Evolutionary conservation across 2,113 vertebrate species (phyloP).

Genomic region (Chunga burmeisteri): DNA sequence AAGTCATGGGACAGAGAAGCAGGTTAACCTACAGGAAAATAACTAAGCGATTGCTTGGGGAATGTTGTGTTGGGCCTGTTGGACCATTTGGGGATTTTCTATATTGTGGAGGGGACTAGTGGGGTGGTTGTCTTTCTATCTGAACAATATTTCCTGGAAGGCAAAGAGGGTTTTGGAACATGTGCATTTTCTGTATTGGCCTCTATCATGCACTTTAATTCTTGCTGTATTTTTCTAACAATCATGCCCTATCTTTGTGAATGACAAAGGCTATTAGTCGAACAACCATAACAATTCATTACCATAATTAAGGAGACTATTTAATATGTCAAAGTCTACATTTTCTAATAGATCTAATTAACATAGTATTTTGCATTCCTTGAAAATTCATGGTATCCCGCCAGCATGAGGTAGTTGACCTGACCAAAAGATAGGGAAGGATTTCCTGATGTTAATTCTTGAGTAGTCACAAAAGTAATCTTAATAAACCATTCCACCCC

Average conservation of each 20-base stretch:
- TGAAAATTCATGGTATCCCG: not conserved
- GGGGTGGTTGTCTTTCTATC: not conserved
- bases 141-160: not conserved
- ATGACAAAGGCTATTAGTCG: slow-evolving; percentile 23
- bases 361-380: not conserved
- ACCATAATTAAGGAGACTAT: slow-evolving; percentile 29
- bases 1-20: not conserved
- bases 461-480: not conserved
- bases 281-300: slow-evolving; percentile 16
- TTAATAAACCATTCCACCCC: not conserved
- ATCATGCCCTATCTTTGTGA: not conserved
- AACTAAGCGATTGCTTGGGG: accelerated
- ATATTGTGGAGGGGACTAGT: not conserved
- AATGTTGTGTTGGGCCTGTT: not conserved
- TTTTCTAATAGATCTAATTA: slow-evolving; percentile 37
- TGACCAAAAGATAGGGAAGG: not conserved
- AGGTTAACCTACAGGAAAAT: not conserved
- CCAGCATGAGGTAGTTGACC: not conserved
- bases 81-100: not conserved
- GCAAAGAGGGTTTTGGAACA: not conserved
- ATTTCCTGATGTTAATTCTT: not conserved
- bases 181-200: not conserved
- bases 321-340: slow-evolving; percentile 15
- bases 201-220: not conserved
- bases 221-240: not conserved